These are phyloP conservation scores for Haemorhous mexicanus DNA, from an alignment of 2,113 vertebrate species.

Conservation along the genomic window DNA sequence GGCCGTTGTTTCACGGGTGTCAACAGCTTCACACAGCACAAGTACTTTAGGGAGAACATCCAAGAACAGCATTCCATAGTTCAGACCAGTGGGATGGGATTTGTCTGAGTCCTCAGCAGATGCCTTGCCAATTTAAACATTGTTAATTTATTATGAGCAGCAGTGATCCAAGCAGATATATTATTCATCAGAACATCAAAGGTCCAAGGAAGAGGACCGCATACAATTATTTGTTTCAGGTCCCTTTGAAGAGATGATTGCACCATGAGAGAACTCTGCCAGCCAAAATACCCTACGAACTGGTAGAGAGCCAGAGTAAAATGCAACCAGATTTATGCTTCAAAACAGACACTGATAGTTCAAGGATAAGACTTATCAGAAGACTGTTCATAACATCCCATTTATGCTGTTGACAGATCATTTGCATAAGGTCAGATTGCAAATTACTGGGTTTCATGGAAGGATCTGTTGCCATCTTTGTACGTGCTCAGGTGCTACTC, in stretches of 20 bases:
- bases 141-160: conserved; percentile 53
- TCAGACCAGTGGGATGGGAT: conserved; percentile 12
- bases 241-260: neutral
- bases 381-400: neutral
- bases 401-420: neutral
- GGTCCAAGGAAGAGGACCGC: neutral
- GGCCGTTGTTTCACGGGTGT: neutral
- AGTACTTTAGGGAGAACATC: neutral
- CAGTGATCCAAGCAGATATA: conserved; percentile 24
- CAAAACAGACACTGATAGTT: neutral
- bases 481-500: neutral
- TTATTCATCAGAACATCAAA: conserved; percentile 46
- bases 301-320: neutral
- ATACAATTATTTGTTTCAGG: neutral
- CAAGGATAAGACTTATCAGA: neutral
- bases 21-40: neutral
- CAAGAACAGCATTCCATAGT: conserved; percentile 10
- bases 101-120: conserved; percentile 22
- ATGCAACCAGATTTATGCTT: neutral
- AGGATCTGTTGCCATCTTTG: neutral
- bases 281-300: neutral
- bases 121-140: neutral
- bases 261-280: neutral
- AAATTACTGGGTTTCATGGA: neutral
- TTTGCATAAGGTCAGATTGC: neutral